Percentiles rank a stretch among this genome's conserved stretches.
These are phyloP conservation scores for Oncorhynchus kisutch DNA, from an alignment of 2,113 vertebrate genomes.

Conservation along the genomic window DNA sequence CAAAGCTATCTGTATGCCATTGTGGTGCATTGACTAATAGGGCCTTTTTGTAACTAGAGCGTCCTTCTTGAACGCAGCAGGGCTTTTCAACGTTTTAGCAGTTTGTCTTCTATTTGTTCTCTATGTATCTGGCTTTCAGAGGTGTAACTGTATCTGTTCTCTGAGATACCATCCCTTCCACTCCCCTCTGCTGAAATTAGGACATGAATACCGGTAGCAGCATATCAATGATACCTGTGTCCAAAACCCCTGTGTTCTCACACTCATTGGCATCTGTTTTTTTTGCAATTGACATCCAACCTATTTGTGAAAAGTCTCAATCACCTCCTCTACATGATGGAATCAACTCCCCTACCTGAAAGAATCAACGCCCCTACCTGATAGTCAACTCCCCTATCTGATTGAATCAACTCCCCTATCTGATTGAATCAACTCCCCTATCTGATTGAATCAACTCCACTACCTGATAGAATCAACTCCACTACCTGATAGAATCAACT, in stretches of 20 bases:
- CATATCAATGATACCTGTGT: too few species aligned
- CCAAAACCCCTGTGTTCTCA: too few species aligned
- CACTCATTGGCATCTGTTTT: too few species aligned
- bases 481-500: neutral
- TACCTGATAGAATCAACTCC: neutral
- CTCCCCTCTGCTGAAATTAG: too few species aligned
- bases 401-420: neutral
- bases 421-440: neutral
- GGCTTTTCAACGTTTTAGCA: neutral
- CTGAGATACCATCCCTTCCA: too few species aligned
- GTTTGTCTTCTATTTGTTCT: neutral
- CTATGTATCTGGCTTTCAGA: too few species aligned
- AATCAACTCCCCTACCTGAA: neutral
- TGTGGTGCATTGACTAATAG: constrained; percentile 2
- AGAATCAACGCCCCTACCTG: neutral
- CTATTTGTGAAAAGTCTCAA: neutral
- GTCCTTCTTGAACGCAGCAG: neutral
- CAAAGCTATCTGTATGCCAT: neutral
- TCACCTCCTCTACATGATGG: neutral
- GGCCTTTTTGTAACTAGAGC: neutral
- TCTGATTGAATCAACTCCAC: neutral
- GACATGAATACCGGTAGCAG: too few species aligned
- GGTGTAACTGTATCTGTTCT: neutral
- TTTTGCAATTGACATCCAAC: too few species aligned
- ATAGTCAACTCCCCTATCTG: neutral